Evolutionary conservation across 2,113 vertebrate species (phyloP).

Genomic region (Pollimyrus isidori): DNA sequence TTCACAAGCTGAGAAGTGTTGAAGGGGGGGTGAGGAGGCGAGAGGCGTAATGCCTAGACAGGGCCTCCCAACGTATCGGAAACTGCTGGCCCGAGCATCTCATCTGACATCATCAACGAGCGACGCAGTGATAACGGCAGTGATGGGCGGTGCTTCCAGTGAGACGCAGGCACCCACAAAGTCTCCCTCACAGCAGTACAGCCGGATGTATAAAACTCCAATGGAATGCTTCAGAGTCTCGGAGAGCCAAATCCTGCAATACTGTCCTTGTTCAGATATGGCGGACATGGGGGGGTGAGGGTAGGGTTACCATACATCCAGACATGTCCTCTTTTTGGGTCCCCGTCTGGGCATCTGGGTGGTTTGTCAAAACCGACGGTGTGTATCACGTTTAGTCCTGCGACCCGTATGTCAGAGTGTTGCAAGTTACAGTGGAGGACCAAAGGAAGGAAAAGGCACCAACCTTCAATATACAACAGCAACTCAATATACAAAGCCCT

Average conservation of each 20-base stretch:
- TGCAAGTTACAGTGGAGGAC: not conserved
- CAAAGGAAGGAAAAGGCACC: not conserved
- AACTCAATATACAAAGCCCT: not conserved
- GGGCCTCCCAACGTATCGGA: not conserved
- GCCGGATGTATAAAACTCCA: not conserved
- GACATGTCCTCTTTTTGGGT: not conserved
- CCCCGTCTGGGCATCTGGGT: not conserved
- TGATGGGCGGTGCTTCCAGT: not conserved
- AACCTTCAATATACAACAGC: not conserved
- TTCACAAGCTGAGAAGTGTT: not conserved
- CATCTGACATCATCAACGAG: not conserved
- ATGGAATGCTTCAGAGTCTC: constrained; percentile 27
- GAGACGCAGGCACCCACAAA: not conserved
- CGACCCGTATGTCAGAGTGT: not conserved
- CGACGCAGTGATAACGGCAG: not conserved
- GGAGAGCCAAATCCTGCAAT: constrained; percentile 10
- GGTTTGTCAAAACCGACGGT: not conserved
- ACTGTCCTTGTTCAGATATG: constrained; percentile 49
- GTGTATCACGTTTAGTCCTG: not conserved
- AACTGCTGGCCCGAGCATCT: not conserved
- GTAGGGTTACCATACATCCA: constrained; percentile 14
- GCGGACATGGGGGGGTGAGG: constrained; percentile 17
- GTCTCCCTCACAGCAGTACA: not conserved
- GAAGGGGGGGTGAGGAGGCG: not conserved
- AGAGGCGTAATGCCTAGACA: not conserved